Percentiles rank a stretch among this genome's conserved stretches.
Evolutionary conservation across 2,888 invertebrate species (phyloP).

Genomic region (Drosophila melanosoma): DNA sequence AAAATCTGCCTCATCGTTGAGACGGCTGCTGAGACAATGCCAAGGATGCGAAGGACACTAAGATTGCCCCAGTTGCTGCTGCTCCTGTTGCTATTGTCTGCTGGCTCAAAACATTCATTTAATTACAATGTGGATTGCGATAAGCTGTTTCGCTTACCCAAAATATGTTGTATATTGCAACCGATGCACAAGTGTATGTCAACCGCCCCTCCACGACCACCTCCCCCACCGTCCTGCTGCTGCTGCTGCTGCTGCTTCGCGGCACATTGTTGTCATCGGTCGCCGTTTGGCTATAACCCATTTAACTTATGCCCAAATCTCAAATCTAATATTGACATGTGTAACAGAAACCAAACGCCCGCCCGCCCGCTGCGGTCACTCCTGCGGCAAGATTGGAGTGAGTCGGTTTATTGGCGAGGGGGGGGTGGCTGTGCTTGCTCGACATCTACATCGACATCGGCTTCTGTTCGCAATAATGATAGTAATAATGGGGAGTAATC

Average conservation of each 20-base stretch:
- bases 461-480: conserved; percentile 59
- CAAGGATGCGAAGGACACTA: conserved; percentile 18
- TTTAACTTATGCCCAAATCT: conserved; percentile 71
- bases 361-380: conserved; percentile 40
- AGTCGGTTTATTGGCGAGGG: conserved; percentile 24
- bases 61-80: conserved; percentile 1
- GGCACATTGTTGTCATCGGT: conserved; percentile 12
- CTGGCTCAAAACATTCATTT: conserved; percentile 55
- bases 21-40: conserved; percentile 23
- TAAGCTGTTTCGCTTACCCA: conserved; percentile 15
- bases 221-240: too few relatives aligned
- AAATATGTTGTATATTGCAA: conserved; percentile 38
- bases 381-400: background rate
- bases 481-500: conserved; percentile 43
- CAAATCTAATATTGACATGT: conserved; percentile 76
- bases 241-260: background rate
- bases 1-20: conserved; percentile 1
- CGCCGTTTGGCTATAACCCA: conserved; percentile 56
- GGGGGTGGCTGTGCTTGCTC: conserved; percentile 36
- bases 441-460: conserved; percentile 52
- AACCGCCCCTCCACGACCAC: background rate
- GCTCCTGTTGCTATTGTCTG: conserved; percentile 2
- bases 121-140: conserved; percentile 67
- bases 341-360: conserved; percentile 46
- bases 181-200: conserved; percentile 46